Conservation (phyloP, 2,113 vertebrate species). For the Proteles cristata region DNA sequence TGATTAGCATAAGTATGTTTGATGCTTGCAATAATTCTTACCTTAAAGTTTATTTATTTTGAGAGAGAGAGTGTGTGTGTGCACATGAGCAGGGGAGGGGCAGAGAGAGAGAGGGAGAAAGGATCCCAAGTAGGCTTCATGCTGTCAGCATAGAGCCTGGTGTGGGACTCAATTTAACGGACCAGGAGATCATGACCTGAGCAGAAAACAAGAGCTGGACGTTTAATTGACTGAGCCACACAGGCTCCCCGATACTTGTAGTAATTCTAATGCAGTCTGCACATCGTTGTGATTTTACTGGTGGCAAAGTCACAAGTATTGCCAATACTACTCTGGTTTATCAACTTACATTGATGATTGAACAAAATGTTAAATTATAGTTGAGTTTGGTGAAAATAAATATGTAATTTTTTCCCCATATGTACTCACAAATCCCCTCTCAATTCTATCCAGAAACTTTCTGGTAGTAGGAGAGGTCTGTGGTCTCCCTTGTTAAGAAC, state of each 20-base stretch:
- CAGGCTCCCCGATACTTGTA: background rate
- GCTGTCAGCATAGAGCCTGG: too few species aligned
- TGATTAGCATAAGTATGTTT: background rate
- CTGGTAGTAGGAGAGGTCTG: background rate
- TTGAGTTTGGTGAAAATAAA: background rate
- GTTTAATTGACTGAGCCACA: too few species aligned
- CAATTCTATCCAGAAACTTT: background rate
- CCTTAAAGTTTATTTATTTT: too few species aligned
- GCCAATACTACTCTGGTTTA: background rate
- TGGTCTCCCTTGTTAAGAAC: background rate
- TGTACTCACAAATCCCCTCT: background rate
- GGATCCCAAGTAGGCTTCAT: too few species aligned
- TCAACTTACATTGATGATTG: background rate
- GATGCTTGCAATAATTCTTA: background rate
- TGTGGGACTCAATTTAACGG: too few species aligned
- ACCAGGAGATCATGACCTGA: too few species aligned
- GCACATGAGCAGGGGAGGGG: too few species aligned
- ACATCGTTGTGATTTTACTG: background rate
- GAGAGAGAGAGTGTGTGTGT: too few species aligned
- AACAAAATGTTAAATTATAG: background rate
- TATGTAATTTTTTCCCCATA: background rate
- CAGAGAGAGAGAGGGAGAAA: too few species aligned
- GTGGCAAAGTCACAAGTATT: background rate
- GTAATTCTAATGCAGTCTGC: background rate
- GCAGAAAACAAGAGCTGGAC: too few species aligned